Conservation (phyloP, 92 coral and sea anemone genomes). For the Nematostella vectensis region DNA sequence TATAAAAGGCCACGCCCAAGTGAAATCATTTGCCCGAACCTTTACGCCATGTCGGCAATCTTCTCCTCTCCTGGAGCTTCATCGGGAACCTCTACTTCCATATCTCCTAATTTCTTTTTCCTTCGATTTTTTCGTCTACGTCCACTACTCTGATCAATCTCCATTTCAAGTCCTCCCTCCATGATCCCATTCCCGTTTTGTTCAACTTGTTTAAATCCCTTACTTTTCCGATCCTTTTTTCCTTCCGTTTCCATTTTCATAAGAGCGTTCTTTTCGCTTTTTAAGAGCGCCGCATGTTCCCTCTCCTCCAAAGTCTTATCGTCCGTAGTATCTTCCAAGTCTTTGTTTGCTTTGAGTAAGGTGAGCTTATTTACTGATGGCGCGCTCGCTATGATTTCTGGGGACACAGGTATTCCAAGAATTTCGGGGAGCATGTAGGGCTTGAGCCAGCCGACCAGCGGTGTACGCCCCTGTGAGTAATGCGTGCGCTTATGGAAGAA, state of each 20-base stretch:
- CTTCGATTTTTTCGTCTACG: too few species aligned
- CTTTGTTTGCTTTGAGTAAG: slow-evolving; percentile 63
- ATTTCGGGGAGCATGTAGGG: slow-evolving; percentile 82
- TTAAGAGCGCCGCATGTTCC: slow-evolving; percentile 19
- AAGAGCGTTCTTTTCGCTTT: slow-evolving; percentile 19
- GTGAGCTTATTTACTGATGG: slow-evolving; percentile 75
- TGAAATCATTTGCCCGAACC: too few species aligned
- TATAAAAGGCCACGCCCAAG: too few species aligned
- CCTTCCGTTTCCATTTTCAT: slow-evolving; percentile 24
- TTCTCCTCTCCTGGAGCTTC: too few species aligned
- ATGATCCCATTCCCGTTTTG: slow-evolving; percentile 4
- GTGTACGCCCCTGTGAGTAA: slow-evolving; percentile 80
- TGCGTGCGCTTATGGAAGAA: slow-evolving; percentile 91
- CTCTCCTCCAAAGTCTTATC: too few species aligned
- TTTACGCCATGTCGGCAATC: too few species aligned
- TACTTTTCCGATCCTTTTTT: slow-evolving; percentile 8
- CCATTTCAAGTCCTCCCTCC: too few species aligned
- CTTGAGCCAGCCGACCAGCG: slow-evolving; percentile 93
- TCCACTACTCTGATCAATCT: too few species aligned
- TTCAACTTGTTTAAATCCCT: slow-evolving; percentile 4
- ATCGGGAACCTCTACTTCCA: too few species aligned
- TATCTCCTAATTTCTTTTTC: too few species aligned
- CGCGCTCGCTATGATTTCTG: slow-evolving; percentile 34
- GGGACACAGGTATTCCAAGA: slow-evolving; percentile 60
- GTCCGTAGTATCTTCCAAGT: slow-evolving; percentile 36